Base-by-base conservation (phyloP, 2,888 invertebrate species). In the Cheilosia vulpina region DNA sequence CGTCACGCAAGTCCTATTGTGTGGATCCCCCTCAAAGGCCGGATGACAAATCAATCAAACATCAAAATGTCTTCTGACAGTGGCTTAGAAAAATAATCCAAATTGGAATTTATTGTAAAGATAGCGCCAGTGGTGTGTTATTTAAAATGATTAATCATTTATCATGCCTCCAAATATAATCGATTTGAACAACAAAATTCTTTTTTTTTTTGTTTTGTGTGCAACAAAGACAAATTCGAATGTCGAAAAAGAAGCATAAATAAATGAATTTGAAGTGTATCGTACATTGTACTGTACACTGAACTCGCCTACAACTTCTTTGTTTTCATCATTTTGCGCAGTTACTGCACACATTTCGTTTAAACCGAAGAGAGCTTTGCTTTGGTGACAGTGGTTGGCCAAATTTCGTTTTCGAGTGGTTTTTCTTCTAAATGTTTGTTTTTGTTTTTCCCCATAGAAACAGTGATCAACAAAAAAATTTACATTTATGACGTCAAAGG, bases 401-500 rank as follows among this genome's bases (percentile, higher is more conserved):
- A 43, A 43, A 38, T 38, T 38, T 38, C 38, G 38, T 38, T 38
- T 38, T 38, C 13, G 38, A 38, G 13, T 38, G 13, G 13, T 13
- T 38, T 45, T 52, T 73, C 11, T 71, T 50, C 21, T 11, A 2
- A 6, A 6, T 19, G 17, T n/a, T 55, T 38, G 7, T n/a, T 41
- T n/a, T 41, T 19, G 27, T 27, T 21, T 34, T 15, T 57, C 45
- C 15, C 6, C 19, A 19, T 38, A 27, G 45, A 57, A 47, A 24
- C 47, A 50, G 62, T 53, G 63, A 63, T 53, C 55, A 63, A 63
- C 21, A 24, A 45, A 31, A 45, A 60, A 73, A 41, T 9, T n/a
- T 0, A 53, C 72, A 50, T 50, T 50, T 13, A 58, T 58, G 17
- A 41, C 27, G 34, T 63, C 47, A 72, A 62, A 27, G 62, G 45